phyloP scores from a whole-genome alignment of 2,888 invertebrate genomes.

The Euphydryas editha region DNA sequence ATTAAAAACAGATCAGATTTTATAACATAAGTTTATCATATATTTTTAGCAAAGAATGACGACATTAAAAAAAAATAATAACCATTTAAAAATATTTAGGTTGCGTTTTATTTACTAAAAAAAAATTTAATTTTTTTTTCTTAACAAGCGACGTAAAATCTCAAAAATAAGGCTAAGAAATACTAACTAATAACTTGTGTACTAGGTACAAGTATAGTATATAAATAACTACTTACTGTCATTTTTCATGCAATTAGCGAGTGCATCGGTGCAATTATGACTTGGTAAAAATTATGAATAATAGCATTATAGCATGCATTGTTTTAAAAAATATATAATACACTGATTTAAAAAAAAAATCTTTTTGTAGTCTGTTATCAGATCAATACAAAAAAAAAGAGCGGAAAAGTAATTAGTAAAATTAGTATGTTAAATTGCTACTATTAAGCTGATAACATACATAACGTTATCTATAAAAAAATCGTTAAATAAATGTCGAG shows the following conservation, averaged over 20 bases:
- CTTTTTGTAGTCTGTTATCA: no score
- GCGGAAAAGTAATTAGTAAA: background rate
- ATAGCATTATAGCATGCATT: background rate
- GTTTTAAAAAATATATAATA: background rate
- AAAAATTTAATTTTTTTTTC: background rate
- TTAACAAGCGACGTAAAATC: background rate
- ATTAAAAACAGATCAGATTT: no score
- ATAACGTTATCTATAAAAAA: no score
- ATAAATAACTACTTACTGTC: background rate
- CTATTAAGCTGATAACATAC: no score
- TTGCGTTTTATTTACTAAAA: background rate
- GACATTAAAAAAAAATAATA: no score
- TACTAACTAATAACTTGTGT: background rate
- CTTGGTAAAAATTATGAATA: background rate
- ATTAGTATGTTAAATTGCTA: no score
- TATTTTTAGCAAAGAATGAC: no score
- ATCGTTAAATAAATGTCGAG: no score
- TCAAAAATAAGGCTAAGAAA: background rate
- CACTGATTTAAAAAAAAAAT: no score
- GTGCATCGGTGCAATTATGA: slow-evolving; percentile 13
- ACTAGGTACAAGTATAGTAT: background rate
- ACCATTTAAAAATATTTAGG: no score
- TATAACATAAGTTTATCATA: no score
- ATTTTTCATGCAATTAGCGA: slow-evolving; percentile 10
- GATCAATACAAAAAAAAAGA: no score